These are phyloP conservation scores for Triplophysa tibetana DNA, from an alignment of 2,113 vertebrate genomes.

Conservation along the genomic window DNA sequence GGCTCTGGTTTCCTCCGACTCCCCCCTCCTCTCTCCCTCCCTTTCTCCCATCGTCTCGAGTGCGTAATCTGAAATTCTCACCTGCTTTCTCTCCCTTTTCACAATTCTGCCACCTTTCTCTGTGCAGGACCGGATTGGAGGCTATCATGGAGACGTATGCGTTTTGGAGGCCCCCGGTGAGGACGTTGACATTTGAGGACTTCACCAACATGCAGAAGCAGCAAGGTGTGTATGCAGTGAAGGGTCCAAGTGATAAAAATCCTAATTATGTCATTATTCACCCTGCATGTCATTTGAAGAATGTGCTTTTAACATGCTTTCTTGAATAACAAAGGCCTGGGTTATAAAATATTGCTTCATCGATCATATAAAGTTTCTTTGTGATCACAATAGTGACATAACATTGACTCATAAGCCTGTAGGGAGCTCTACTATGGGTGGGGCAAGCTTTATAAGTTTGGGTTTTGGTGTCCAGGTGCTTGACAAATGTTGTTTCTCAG, in stretches of 20 bases:
- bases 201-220: slow-evolving; percentile 99
- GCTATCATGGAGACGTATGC: slow-evolving; percentile 99
- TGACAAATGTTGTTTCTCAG: not conserved
- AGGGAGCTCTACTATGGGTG: slow-evolving; percentile 20
- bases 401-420: not conserved
- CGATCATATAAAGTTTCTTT: not conserved
- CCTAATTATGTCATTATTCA: too few species aligned
- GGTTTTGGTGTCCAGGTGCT: slow-evolving; percentile 19
- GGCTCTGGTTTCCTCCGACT: slow-evolving; percentile 67
- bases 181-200: slow-evolving; percentile 96
- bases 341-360: slow-evolving; percentile 23
- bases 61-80: slow-evolving; percentile 46
- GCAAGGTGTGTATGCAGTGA: slow-evolving; percentile 81
- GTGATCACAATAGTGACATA: slow-evolving; percentile 15
- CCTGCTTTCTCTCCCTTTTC: slow-evolving; percentile 49
- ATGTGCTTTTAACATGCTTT: too few species aligned
- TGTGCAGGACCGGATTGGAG: slow-evolving; percentile 91
- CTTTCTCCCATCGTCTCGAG: slow-evolving; percentile 38
- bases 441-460: not conserved
- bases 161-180: slow-evolving; percentile 97
- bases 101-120: slow-evolving; percentile 48
- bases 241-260: not conserved
- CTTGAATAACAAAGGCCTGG: too few species aligned
- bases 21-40: slow-evolving; percentile 42
- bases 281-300: too few species aligned